Base-by-base conservation (phyloP, 2,888 invertebrate genomes). In the Dicranocentrus wangi region DNA sequence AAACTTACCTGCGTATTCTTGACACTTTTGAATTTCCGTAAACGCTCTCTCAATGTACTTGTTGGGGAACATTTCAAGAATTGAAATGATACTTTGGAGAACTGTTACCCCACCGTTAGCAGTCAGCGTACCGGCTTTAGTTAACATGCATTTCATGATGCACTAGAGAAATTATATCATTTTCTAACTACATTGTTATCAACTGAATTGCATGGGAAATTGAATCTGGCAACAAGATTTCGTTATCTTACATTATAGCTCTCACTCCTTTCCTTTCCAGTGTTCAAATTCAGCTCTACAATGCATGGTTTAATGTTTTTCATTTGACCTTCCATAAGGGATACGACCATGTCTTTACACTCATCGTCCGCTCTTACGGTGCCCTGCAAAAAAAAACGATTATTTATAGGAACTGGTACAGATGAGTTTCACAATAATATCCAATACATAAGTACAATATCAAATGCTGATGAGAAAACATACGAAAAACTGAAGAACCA, bases 61-160 rank as follows among this genome's bases (percentile, higher is more conserved):
- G 21, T 72, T 78, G 8, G 82, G 82, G 23, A 82, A 72, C 61
- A 72, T 76, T 61, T 77, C 77, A 53, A 82, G 17, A 19, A 82
- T 68, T 5, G 66, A 58, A 17, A 72, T 69, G 43, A 78, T 72
- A 60, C 70, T 77, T 19, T 72, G 71, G 13, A 82, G 72, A 15
- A 78, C 77, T 19, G 77, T 82, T 0, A 82, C 66, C 1, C 47
- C 39, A 2, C 82, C 82, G 8, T 58, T 47, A 10, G 60, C 39
- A 3, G 77, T 72, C 17, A 82, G 27, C 8, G 72, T 63, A 27
- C 78, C 82, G 15, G 68, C 82, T 66, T 55, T 66, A 51, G 58
- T 51, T 27, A 82, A 43, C 61, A 82, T 69, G 51, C 82, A 82
- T 21, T 82, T 82, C 72, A 82, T 82, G 13, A 82, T 82, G 32